Base-by-base conservation (phyloP, 2,113 vertebrate species). In the Coturnix japonica region DNA sequence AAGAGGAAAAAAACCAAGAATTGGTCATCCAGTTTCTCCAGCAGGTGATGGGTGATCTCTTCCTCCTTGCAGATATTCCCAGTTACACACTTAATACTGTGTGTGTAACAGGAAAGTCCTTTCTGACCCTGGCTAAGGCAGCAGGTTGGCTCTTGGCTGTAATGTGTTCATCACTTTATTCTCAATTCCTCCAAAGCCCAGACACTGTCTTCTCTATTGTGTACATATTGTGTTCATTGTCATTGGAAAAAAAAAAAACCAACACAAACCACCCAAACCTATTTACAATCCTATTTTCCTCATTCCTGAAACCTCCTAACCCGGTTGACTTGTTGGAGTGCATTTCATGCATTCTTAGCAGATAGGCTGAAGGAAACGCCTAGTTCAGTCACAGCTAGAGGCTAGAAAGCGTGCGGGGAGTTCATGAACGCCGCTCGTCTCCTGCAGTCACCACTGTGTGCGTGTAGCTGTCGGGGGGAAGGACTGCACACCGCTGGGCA, bases 291-390 rank as follows among this genome's bases (percentile, higher is more conserved):
- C 35, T 88, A 66, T 96, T 97, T 98, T 98, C 97, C 97, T 97
- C 97, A 97, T 98, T 98, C 97, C 97, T 97, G 94, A 96, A 97
- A 95, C 97, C 97, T 96, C 96, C 95, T 85, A 97, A 98, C 97
- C 97, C 60, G 97, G 97, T 95, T 93, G 97, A 98, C 98, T 97
- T 3, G 97, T 97, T 80, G 95, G 98, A 97, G 97, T 97, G 94
- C 98, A 98, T 98, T 98, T 97, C 97, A 97, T 93, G 93, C 97
- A 98, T 98, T 98, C 98, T 97, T 98, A 95, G 94, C 93, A 95
- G 96, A 96, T 96, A 94, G 96, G 93, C 93, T 97, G 96, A 93
- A 97, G 98, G 97, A 95, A 97, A 98, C 97, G 97, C 97, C 97
- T 98, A 56, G 17, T 84, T 95, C 91, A 70, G 25, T 37, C 14